Evolutionary conservation across 2,797 vertebrate genomes (phyloP).

Genomic region (Malacoctenus gilli): DNA sequence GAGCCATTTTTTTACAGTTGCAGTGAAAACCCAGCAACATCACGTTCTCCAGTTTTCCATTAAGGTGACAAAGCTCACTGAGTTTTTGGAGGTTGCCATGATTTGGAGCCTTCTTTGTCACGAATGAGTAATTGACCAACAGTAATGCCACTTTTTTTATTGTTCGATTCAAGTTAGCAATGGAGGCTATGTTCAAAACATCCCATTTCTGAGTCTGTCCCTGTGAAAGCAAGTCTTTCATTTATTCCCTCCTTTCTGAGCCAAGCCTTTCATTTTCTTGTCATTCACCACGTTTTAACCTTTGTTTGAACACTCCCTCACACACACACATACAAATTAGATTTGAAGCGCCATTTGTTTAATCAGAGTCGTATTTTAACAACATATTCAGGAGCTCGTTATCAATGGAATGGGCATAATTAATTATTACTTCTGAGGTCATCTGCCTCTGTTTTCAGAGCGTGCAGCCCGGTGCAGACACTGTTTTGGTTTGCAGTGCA

Average conservation of each 20-base stretch:
- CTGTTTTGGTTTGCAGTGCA: background rate
- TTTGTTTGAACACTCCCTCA: conserved; percentile 15
- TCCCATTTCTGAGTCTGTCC: background rate
- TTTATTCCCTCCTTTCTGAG: conserved; percentile 1
- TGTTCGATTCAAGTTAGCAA: background rate
- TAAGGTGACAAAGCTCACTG: background rate
- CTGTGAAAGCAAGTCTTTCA: background rate
- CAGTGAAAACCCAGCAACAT: too few relatives aligned
- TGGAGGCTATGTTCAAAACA: conserved; percentile 4
- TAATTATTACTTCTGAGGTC: background rate
- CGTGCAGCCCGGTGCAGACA: background rate
- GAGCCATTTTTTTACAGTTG: too few relatives aligned
- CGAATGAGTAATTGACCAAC: conserved; percentile 3
- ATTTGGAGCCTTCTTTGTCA: background rate
- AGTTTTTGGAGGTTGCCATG: too few relatives aligned
- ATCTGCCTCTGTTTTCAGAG: conserved; percentile 13
- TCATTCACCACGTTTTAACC: conserved; percentile 7
- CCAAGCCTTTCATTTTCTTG: conserved; percentile 14
- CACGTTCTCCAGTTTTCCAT: background rate
- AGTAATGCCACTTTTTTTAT: background rate
- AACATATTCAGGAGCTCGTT: conserved; percentile 22
- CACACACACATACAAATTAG: conserved; percentile 3
- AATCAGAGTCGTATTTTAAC: conserved; percentile 23
- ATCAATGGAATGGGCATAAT: conserved; percentile 15
- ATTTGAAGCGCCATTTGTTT: conserved; percentile 15